Conservation (phyloP, 2,113 vertebrate genomes). For the Acrocephalus arundinaceus region DNA sequence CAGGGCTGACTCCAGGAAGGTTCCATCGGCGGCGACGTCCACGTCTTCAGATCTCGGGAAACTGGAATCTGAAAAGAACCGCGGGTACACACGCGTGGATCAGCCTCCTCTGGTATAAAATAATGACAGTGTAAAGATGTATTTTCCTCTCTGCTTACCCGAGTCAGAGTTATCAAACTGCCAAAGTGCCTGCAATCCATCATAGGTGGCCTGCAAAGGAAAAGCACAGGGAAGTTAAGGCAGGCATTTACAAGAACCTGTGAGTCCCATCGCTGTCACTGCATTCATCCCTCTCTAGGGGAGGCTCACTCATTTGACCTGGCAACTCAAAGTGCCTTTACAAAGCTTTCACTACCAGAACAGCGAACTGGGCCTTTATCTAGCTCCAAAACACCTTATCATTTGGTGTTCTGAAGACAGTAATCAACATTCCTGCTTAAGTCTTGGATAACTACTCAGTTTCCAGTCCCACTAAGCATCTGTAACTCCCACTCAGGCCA, state of each 20-base stretch:
- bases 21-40: constrained; percentile 37
- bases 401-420: not conserved
- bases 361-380: not conserved
- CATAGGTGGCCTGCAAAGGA: not conserved
- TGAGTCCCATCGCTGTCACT: not conserved
- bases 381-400: not conserved
- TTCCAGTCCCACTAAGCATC: not conserved
- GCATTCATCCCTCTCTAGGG: not conserved
- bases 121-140: accelerated
- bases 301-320: accelerated
- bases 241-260: not conserved
- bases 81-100: not conserved
- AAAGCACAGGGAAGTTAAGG: not conserved
- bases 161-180: constrained; percentile 27
- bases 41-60: not conserved
- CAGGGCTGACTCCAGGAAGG: constrained; percentile 37
- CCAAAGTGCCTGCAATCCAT: constrained; percentile 33
- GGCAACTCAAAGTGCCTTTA: not conserved
- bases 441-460: not conserved
- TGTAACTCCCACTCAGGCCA: not conserved
- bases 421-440: not conserved
- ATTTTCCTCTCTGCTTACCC: constrained; percentile 2
- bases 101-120: not conserved
- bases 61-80: not conserved
- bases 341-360: not conserved